phyloP scores from a whole-genome alignment of 2,888 invertebrate species.

The Corbicula japonica region DNA sequence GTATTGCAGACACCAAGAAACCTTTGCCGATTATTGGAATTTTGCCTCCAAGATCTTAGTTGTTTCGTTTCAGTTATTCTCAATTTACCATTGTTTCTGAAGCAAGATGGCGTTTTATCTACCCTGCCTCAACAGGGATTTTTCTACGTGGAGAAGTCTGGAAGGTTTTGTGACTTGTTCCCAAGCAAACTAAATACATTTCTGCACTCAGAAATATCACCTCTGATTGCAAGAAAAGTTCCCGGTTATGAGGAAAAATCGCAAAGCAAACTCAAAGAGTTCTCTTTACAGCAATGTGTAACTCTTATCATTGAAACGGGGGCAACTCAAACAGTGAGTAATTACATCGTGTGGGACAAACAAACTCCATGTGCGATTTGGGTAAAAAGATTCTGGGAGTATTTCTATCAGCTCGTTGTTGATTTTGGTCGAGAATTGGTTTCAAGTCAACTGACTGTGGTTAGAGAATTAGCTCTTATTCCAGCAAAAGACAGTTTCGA shows the following conservation, averaged over 20 bases:
- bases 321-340: not conserved
- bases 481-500: not conserved
- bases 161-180: slow-evolving; percentile 28
- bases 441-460: not conserved
- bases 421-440: not conserved
- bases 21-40: slow-evolving; percentile 53
- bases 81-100: slow-evolving; percentile 40
- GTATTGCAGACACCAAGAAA: slow-evolving; percentile 6
- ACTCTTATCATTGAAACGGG: not conserved
- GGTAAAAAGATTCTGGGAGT: slow-evolving; percentile 2
- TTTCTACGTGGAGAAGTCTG: slow-evolving; percentile 52
- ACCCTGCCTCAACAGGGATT: slow-evolving; percentile 56
- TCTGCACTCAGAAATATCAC: not conserved
- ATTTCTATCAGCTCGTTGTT: not conserved
- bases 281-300: slow-evolving; percentile 7
- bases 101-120: slow-evolving; percentile 63
- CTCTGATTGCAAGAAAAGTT: not conserved
- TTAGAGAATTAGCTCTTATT: not conserved
- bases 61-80: slow-evolving; percentile 57
- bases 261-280: not conserved
- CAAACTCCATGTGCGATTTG: not conserved
- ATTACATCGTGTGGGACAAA: not conserved
- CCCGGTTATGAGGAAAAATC: not conserved
- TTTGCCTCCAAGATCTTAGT: slow-evolving; percentile 46
- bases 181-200: slow-evolving; percentile 21